Conservation (phyloP, 2,888 invertebrate species). For the Drosophila nigritarsus region DNA sequence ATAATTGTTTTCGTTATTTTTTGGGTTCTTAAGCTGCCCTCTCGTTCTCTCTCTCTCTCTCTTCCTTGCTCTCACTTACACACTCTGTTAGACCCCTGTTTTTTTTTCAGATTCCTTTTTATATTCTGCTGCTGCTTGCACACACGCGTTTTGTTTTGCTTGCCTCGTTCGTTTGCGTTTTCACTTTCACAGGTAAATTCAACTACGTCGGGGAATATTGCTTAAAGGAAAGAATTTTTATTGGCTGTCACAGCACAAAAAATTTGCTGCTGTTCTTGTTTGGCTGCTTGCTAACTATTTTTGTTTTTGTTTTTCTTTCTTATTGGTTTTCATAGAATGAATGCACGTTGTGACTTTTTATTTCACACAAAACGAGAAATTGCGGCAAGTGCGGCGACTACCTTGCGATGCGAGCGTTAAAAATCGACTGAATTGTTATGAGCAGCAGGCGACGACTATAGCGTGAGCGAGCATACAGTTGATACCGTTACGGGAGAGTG, state of each 20-base stretch:
- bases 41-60: conserved; percentile 2
- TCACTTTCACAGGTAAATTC: conserved; percentile 79
- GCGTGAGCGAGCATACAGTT: conserved; percentile 51
- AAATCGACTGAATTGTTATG: conserved; percentile 60
- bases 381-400: conserved; percentile 51
- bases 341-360: conserved; percentile 32
- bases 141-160: conserved; percentile 78
- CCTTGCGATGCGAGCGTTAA: conserved; percentile 65
- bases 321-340: conserved; percentile 14
- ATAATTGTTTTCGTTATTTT: conserved; percentile 53
- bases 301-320: conserved; percentile 13
- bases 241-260: conserved; percentile 22
- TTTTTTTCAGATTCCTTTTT: conserved; percentile 20
- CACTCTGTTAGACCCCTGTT: conserved; percentile 20
- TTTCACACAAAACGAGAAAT: conserved; percentile 29
- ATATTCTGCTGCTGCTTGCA: conserved; percentile 48
- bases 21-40: conserved; percentile 44
- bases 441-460: conserved; percentile 34
- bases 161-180: conserved; percentile 76
- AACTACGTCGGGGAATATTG: conserved; percentile 50
- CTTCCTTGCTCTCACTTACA: conserved; percentile 13
- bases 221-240: conserved; percentile 37
- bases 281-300: conserved; percentile 12
- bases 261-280: conserved; percentile 24
- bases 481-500: conserved; percentile 63